Evolutionary conservation across 1,140 invertebrate genomes (phyloP).

Genomic region (Mizuhopecten yessoensis): DNA sequence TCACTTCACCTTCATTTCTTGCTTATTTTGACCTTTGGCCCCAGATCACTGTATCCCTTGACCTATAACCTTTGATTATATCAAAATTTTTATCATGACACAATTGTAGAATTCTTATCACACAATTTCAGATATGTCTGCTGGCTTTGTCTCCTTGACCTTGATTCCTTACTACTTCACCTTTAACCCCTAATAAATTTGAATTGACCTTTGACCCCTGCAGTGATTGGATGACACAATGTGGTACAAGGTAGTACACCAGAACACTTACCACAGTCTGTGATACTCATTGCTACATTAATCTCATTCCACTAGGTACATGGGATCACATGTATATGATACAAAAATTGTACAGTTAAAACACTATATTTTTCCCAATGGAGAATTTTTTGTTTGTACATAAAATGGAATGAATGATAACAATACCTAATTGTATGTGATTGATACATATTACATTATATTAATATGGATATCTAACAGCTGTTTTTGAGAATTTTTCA

Average conservation of each 20-base stretch:
- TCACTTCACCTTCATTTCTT: no score
- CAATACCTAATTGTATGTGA: background rate
- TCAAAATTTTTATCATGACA: background rate
- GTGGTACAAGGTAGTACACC: background rate
- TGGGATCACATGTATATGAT: background rate
- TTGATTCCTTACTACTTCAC: no score
- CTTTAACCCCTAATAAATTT: background rate
- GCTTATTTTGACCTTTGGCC: background rate
- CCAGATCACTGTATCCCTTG: background rate
- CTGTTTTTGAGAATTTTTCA: no score
- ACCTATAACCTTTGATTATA: background rate
- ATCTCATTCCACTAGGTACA: slow-evolving; percentile 32
- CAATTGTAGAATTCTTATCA: background rate
- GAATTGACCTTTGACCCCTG: slow-evolving; percentile 23
- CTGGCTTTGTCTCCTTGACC: background rate
- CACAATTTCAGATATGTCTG: background rate
- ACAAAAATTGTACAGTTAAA: background rate
- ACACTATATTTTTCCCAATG: background rate
- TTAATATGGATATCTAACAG: background rate
- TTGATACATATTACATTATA: background rate
- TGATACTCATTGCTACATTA: slow-evolving; percentile 23
- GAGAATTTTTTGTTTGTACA: slow-evolving; percentile 15
- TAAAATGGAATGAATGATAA: background rate
- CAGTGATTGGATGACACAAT: slow-evolving; percentile 18
- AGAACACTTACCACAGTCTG: slow-evolving; percentile 7